phyloP scores from a whole-genome alignment of 23 tunicate species.

The Pegea sp. region DNA sequence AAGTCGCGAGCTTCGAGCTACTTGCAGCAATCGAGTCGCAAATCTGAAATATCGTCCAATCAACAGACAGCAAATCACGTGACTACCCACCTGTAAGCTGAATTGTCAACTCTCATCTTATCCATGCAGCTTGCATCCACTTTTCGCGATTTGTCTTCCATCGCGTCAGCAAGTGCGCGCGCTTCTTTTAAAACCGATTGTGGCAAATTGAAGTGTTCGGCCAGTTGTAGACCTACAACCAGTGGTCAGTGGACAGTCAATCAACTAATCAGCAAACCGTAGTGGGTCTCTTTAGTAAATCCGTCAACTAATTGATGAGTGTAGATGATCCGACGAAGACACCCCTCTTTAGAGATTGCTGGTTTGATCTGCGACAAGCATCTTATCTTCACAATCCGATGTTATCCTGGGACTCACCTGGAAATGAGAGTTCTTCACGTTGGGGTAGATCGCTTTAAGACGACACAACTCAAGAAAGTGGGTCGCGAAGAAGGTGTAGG shows the following conservation, averaged over 20 bases:
- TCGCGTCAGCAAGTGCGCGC: conserved; percentile 11
- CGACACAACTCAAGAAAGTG: conserved; percentile 70
- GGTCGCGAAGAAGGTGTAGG: conserved; percentile 31
- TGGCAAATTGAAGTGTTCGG: conserved; percentile 38
- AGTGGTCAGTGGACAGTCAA: background rate
- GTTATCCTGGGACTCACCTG: conserved; percentile 8
- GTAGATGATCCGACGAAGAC: conserved; percentile 21
- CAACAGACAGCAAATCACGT: background rate
- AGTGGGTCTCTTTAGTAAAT: conserved; percentile 31
- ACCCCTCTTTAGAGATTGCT: conserved; percentile 19
- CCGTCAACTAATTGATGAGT: conserved; percentile 52
- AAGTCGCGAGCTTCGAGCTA: conserved; percentile 35
- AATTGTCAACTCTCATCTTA: conserved; percentile 22
- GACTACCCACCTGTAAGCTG: conserved; percentile 23
- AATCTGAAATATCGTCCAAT: conserved; percentile 21
- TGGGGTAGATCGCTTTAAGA: conserved; percentile 61
- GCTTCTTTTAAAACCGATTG: conserved; percentile 12
- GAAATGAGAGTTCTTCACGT: conserved; percentile 62
- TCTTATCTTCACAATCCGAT: background rate
- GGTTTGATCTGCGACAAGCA: conserved; percentile 26
- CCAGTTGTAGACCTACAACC: conserved; percentile 34
- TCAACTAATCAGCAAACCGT: conserved; percentile 44
- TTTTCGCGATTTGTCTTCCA: conserved; percentile 16
- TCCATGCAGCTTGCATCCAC: conserved; percentile 5
- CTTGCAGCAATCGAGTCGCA: conserved; percentile 47